phyloP scores from a whole-genome alignment of 2,797 vertebrate species.

The Hippoglossus hippoglossus region DNA sequence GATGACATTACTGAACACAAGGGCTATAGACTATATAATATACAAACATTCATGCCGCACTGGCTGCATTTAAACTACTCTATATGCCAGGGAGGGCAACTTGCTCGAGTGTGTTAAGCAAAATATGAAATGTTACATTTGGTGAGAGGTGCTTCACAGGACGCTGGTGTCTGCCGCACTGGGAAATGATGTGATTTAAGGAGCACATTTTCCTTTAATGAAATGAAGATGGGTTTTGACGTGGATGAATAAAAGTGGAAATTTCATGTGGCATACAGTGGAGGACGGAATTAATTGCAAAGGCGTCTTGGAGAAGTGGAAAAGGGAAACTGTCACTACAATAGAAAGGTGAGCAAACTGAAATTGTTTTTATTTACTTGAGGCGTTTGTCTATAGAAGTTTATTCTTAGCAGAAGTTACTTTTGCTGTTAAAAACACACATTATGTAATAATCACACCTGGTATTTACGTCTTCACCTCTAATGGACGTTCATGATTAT shows the following conservation, averaged over 20 bases:
- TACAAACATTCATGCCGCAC: constrained; percentile 24
- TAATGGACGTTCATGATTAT: too few relatives aligned
- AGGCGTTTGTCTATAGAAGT: too few relatives aligned
- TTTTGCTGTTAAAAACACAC: too few relatives aligned
- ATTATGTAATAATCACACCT: not conserved
- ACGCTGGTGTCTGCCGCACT: constrained; percentile 38
- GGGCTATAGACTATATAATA: constrained; percentile 11
- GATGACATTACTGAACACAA: constrained; percentile 17
- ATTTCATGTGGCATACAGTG: constrained; percentile 56
- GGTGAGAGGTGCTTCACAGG: constrained; percentile 48
- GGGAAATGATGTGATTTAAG: constrained; percentile 68
- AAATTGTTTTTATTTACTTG: too few relatives aligned
- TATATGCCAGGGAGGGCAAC: constrained; percentile 32
- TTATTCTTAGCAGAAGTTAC: too few relatives aligned
- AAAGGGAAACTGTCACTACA: constrained; percentile 6
- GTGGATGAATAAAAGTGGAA: constrained; percentile 66
- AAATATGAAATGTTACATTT: constrained; percentile 52
- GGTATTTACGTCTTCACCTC: not conserved
- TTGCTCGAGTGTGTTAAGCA: constrained; percentile 54
- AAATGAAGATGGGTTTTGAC: constrained; percentile 68
- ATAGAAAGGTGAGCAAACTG: not conserved
- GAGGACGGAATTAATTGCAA: constrained; percentile 61
- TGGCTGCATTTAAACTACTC: constrained; percentile 31
- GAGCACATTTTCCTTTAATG: constrained; percentile 68
- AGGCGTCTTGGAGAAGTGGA: constrained; percentile 22